Evolutionary conservation across 2,888 invertebrate species (phyloP).

Genomic region (Nomada fabriciana): DNA sequence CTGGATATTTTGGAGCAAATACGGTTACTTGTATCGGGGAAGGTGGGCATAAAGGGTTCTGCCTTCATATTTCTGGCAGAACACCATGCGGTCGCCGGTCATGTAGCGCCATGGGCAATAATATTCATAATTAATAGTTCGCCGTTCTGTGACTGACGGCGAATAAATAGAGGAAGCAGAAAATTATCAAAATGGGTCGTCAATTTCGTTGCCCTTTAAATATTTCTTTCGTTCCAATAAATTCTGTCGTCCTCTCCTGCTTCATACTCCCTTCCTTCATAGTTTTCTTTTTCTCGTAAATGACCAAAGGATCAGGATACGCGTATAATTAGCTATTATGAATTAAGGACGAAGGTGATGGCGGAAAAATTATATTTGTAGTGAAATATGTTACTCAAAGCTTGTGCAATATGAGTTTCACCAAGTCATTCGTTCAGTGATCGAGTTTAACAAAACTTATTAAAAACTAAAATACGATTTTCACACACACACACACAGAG

Average conservation of each 20-base stretch:
- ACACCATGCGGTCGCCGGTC: slow-evolving; percentile 74
- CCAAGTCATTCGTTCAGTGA: no score
- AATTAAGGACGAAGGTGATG: no score
- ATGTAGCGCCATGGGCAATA: slow-evolving; percentile 83
- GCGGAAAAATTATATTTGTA: no score
- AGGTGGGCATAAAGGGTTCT: slow-evolving; percentile 54
- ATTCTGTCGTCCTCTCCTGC: background rate
- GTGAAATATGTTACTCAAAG: no score
- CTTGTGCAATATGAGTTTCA: no score
- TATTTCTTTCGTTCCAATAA: slow-evolving; percentile 7
- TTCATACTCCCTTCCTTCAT: background rate
- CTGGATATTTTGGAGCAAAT: slow-evolving; percentile 74
- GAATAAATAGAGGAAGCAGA: slow-evolving; percentile 62
- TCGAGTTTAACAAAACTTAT: no score
- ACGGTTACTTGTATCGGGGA: slow-evolving; percentile 63
- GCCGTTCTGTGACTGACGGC: slow-evolving; percentile 82
- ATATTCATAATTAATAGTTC: slow-evolving; percentile 84
- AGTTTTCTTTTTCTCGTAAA: background rate
- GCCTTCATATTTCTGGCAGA: slow-evolving; percentile 81
- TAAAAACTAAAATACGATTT: no score
- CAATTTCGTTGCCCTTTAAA: slow-evolving; percentile 22
- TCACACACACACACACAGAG: no score
- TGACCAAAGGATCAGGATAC: no score
- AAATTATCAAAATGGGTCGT: slow-evolving; percentile 32
- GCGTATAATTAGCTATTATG: no score